A percentile compares a stretch with the other conserved stretches of the same genome.
Evolutionary conservation across 2,113 vertebrate species (phyloP).

Genomic region (Accipiter cooperii): DNA sequence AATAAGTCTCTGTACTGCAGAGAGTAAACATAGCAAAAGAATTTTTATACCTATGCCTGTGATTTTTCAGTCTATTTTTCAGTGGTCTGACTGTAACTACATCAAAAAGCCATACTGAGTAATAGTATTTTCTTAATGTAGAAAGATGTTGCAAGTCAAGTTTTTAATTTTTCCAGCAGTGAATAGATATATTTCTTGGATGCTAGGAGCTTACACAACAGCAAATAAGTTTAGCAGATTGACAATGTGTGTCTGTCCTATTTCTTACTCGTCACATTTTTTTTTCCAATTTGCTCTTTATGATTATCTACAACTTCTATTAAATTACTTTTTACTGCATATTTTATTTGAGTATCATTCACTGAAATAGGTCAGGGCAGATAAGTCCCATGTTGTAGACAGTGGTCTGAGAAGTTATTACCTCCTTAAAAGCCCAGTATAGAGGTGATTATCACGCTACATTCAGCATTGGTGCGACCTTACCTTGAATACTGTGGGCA

Average conservation of each 20-base stretch:
- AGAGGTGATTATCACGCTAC: background rate
- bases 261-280: background rate
- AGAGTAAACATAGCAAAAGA: background rate
- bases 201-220: background rate
- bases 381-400: background rate
- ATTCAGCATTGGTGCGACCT: background rate
- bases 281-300: background rate
- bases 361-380: background rate
- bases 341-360: background rate
- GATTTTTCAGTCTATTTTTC: background rate
- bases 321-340: background rate
- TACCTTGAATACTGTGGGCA: background rate
- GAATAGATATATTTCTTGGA: background rate
- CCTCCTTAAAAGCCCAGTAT: background rate
- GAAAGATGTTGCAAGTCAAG: background rate
- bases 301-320: background rate
- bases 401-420: background rate
- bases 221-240: background rate
- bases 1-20: background rate
- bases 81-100: background rate
- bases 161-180: background rate
- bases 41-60: background rate
- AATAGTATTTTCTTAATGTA: background rate
- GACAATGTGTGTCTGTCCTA: background rate
- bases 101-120: background rate